phyloP scores from a whole-genome alignment of 2,113 vertebrate genomes.

The Phocoena sinus region DNA sequence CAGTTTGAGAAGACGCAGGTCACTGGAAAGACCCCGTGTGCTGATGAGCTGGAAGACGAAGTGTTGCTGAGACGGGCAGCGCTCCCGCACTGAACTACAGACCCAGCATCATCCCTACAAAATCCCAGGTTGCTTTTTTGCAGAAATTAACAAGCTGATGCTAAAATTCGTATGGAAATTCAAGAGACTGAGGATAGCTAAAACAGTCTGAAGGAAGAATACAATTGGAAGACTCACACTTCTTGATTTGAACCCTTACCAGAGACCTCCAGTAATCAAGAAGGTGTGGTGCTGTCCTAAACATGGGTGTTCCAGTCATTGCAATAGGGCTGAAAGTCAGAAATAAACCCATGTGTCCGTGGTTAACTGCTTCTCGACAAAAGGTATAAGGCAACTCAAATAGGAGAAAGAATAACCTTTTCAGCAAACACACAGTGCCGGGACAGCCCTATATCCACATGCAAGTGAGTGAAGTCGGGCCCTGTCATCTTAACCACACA shows the following conservation, averaged over 20 bases:
- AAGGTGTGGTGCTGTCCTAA: neutral
- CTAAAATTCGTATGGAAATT: neutral
- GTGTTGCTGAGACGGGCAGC: rapidly evolving
- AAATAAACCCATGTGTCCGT: neutral
- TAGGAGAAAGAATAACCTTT: neutral
- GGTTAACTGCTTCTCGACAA: neutral
- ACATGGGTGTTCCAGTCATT: neutral
- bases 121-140: neutral
- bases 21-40: neutral
- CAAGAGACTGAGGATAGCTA: neutral
- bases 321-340: neutral
- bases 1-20: neutral
- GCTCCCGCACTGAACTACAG: rapidly evolving
- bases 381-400: neutral
- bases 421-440: neutral
- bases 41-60: neutral
- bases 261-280: neutral
- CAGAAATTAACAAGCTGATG: neutral
- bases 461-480: neutral
- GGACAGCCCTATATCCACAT: neutral
- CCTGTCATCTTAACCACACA: neutral
- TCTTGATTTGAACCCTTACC: neutral
- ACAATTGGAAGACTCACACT: neutral
- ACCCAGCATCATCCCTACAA: neutral
- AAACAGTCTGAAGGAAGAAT: neutral